Percentiles rank a stretch among this genome's conserved stretches.
phyloP scores from a whole-genome alignment of 1,140 invertebrate genomes.

The Planococcus citri region DNA sequence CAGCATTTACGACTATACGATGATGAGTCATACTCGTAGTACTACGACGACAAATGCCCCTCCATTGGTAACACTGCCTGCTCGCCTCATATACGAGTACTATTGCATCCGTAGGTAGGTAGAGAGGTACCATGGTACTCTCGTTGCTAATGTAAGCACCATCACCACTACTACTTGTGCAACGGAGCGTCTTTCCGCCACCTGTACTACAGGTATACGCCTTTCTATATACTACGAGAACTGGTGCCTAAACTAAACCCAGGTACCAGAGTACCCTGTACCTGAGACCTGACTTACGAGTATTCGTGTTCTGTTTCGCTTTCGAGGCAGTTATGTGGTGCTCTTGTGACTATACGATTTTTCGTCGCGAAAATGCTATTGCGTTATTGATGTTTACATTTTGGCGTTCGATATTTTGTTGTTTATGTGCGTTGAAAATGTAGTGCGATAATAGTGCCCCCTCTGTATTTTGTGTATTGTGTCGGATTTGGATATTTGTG shows the following conservation, averaged over 20 bases:
- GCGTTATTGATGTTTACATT: no score
- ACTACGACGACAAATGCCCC: not conserved
- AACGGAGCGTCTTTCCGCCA: conserved; percentile 15
- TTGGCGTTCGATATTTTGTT: no score
- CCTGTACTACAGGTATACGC: conserved; percentile 15
- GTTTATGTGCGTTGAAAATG: no score
- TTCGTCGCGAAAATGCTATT: no score
- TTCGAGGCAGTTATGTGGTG: not conserved
- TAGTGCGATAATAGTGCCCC: not conserved
- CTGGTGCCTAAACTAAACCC: no score
- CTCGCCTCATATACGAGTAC: no score
- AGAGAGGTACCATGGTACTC: not conserved
- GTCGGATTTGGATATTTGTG: not conserved
- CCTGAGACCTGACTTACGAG: no score
- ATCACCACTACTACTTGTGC: conserved; percentile 6
- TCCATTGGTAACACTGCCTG: conserved; percentile 1
- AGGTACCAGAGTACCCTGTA: no score
- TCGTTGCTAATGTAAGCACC: no score
- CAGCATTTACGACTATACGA: not conserved
- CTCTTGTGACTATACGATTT: not conserved
- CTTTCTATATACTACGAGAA: not conserved
- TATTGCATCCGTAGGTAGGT: not conserved
- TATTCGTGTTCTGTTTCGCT: no score
- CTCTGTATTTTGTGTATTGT: no score
- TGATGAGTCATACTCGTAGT: not conserved